These are phyloP conservation scores for Petroica traversi DNA, from an alignment of 2,113 vertebrate genomes.

Conservation along the genomic window DNA sequence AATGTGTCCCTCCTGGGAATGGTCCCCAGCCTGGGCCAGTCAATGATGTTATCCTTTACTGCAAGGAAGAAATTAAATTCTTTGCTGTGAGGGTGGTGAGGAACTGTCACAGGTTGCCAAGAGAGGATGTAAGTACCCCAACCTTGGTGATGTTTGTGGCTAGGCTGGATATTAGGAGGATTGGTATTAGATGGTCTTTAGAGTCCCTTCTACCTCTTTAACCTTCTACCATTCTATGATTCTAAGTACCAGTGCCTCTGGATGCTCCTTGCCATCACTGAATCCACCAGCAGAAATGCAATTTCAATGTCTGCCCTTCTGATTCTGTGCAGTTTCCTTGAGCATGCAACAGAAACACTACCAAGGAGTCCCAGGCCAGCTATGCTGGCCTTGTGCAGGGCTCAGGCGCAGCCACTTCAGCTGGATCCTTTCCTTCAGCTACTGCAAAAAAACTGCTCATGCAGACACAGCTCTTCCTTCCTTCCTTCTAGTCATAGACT, in stretches of 20 bases:
- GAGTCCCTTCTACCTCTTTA: not conserved
- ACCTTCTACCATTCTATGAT: not conserved
- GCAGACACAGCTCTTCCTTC: not conserved
- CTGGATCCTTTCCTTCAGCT: not conserved
- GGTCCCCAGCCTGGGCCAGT: not conserved
- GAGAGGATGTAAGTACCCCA: not conserved
- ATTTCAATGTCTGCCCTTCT: not conserved
- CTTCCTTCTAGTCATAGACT: not conserved
- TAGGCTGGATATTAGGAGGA: not conserved
- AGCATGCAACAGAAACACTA: not conserved
- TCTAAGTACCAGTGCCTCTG: accelerated
- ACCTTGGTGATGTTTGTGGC: accelerated
- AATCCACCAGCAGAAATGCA: not conserved
- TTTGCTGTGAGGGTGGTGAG: not conserved
- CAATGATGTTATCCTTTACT: not conserved
- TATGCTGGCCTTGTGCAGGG: not conserved
- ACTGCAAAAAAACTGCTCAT: not conserved
- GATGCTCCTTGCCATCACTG: not conserved
- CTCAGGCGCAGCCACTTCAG: not conserved
- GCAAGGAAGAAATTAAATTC: not conserved
- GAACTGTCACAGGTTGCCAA: not conserved
- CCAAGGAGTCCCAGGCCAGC: not conserved
- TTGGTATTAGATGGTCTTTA: not conserved
- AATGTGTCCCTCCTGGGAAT: not conserved
- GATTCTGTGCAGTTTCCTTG: not conserved